Evolutionary conservation across 2,113 vertebrate genomes (phyloP).

Genomic region (Odobenus rosmarus): DNA sequence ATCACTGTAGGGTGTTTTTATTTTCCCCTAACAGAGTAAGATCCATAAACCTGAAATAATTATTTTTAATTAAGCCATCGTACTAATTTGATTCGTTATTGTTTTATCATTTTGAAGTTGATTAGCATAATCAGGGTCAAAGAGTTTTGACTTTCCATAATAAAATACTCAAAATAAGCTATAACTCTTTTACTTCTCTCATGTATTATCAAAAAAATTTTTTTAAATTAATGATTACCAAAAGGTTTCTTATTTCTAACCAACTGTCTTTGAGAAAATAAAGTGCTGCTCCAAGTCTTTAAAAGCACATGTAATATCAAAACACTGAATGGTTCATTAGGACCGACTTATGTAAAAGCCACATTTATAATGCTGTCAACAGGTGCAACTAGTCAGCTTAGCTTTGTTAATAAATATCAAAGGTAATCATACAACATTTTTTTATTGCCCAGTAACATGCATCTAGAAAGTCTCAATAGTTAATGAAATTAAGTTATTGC

Average conservation of each 20-base stretch:
- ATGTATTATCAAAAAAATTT: background rate
- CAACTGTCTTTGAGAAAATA: background rate
- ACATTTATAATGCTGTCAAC: background rate
- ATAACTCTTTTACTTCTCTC: background rate
- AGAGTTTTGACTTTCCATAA: background rate
- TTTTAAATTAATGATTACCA: background rate
- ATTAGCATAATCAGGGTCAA: background rate
- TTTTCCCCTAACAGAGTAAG: background rate
- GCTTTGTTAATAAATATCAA: background rate
- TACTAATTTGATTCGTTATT: background rate
- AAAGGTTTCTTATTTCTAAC: background rate
- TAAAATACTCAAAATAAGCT: background rate
- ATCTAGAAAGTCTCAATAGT: background rate
- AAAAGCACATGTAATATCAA: background rate
- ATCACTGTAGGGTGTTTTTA: background rate
- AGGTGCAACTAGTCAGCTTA: background rate
- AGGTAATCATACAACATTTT: background rate
- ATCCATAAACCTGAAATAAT: background rate
- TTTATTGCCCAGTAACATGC: background rate
- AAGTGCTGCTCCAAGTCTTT: background rate
- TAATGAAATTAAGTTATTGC: conserved; percentile 12
- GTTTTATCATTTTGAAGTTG: background rate
- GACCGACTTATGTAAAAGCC: background rate
- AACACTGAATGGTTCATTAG: background rate
- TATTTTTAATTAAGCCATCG: background rate